Evolutionary conservation across 2,113 vertebrate genomes (phyloP), one percentile per base, ranked within the genome.

Genomic region (Triplophysa rosa): DNA sequence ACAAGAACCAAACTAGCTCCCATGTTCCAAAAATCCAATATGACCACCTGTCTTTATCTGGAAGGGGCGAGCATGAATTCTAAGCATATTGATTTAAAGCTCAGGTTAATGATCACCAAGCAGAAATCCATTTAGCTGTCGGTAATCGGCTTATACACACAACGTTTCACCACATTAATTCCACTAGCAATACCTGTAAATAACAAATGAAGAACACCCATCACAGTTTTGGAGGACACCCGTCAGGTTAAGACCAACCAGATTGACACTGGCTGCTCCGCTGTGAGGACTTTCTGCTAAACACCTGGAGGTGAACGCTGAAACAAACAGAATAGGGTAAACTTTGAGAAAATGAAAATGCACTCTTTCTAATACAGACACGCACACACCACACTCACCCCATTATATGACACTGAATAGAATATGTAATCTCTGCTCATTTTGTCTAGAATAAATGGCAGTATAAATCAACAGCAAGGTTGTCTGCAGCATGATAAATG

Each of bases 361-460:
- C 54, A 42, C 49, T 58, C 70, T 14, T n/a, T 58, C 52, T 58
- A 19, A 4, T 17, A 23, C n/a, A 72, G 29, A 59, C 13, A 42
- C 40, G 17, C 16, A 63, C n/a, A 23, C 40, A 26, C 40, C n/a
- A 14, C 71, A 63, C 9, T 45, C 58, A 63, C 21, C 13, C 71
- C 71, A 74, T 74, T 74, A 74, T 74, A 47, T 74, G 58, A 61
- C 19, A 63, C 24, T 74, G 71, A 74, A 63, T 73, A 74, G 58
- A 74, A 74, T 45, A 74, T 62, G 58, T 74, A 63, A 74, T 74
- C 40, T 74, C 58, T 74, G 58, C 58, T 74, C 71, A 63, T 74
- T 74, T 74, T 1, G 24, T 13, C 37, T 74, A 23, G 56, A 74
- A 45, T 63, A 74, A 74, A 74, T 74, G 58, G 23, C 16, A 9